Evolutionary conservation across 2,113 vertebrate species (phyloP), one percentile per base, ranked within the genome.

Genomic region (Pomatorhinus ruficollis): DNA sequence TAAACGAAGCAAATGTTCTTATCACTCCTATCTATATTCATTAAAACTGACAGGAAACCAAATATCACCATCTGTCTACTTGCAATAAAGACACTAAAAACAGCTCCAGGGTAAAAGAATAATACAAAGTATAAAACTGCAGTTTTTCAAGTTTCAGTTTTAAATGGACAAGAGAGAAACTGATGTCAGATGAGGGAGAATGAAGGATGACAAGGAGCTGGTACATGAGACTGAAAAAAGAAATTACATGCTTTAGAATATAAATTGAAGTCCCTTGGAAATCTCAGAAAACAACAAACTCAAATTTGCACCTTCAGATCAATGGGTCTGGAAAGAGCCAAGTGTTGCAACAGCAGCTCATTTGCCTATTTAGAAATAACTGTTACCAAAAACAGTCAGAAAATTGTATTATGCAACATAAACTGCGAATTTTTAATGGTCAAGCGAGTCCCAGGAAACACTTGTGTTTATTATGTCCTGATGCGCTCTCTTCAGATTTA

Each of bases 31-130:
- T 97, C 96, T 96, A 96, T 96, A 97, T 97, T 96, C 96, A 97
- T 97, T 98, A 97, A 98, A 97, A 97, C 96, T 97, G 97, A 97
- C 97, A 98, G 96, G 97, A 98, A 98, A 98, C 93, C 97, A 98
- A 98, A 97, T 97, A 98, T 97, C 97, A 98, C 97, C 97, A 98
- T 97, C 98, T 98, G 97, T 96, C 97, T 96, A 93, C 93, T 97
- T 96, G 96, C 97, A 97, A 96, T 97, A 97, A 97, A 97, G 96
- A 88, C 94, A 89, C 95, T 97, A 96, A 96, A 97, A 98, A 96
- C 97, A 97, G 97, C 97, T 97, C 91, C 5, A 24, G 96, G 95
- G 92, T 96, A 97, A 93, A 88, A 94, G 97, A 96, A 95, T 89
- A 96, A 96, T 94, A 94, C 91, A 96, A 96, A 96, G 95, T 92